Percentiles rank a stretch among this genome's conserved stretches.
These are phyloP conservation scores for Aspidoscelis tigris DNA, from an alignment of 2,113 vertebrate species.

Conservation along the genomic window DNA sequence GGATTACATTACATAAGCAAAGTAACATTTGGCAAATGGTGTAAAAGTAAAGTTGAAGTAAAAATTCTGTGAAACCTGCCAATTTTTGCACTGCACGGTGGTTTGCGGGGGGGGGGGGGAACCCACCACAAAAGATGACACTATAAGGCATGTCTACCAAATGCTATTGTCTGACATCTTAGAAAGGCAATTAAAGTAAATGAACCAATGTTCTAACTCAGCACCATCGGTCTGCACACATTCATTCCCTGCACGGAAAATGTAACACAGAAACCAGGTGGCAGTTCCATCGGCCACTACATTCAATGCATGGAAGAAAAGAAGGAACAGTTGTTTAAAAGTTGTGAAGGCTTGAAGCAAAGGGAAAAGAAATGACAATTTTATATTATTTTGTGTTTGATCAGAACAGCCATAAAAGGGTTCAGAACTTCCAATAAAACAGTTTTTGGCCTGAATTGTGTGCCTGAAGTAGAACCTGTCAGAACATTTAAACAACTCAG, in stretches of 20 bases:
- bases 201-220: not conserved
- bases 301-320: not conserved
- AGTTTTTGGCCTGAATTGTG: not conserved
- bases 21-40: no score
- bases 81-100: no score
- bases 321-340: not conserved
- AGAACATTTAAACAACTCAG: not conserved
- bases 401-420: constrained; percentile 9
- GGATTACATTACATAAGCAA: no score
- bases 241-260: not conserved
- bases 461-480: not conserved
- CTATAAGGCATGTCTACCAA: no score
- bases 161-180: not conserved
- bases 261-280: not conserved
- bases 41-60: no score
- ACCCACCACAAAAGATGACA: no score
- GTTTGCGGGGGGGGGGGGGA: no score
- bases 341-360: not conserved
- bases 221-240: not conserved
- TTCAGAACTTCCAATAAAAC: not conserved
- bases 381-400: not conserved
- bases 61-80: no score
- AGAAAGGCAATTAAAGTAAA: not conserved
- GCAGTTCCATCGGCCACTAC: not conserved
- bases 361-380: not conserved